Conservation (phyloP, 2,113 vertebrate genomes). For the Urocynchramus pylzowi region DNA sequence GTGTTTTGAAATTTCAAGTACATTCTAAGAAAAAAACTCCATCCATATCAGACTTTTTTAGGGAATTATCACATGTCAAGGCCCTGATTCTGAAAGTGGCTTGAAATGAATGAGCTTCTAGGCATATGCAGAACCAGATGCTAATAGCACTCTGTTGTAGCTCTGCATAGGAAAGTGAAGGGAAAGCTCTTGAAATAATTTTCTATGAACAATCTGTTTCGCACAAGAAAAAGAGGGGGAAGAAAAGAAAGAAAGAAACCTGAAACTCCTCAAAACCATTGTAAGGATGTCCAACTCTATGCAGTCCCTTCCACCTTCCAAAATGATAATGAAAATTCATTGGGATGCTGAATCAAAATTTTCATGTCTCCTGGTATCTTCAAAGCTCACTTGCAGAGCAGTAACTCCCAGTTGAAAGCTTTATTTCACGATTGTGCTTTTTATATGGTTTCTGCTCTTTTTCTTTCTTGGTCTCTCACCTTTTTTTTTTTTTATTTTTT, state of each 20-base stretch:
- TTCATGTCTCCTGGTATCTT: neutral
- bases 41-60: neutral
- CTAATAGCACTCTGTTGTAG: neutral
- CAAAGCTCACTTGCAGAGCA: neutral
- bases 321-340: neutral
- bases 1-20: neutral
- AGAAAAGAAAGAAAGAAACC: neutral
- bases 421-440: neutral
- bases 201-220: neutral
- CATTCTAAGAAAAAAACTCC: neutral
- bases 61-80: neutral
- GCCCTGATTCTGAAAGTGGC: neutral
- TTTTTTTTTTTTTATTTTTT: neutral
- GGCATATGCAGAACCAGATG: conserved; percentile 8
- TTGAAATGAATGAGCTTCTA: neutral
- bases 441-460: neutral
- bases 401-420: neutral
- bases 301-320: neutral
- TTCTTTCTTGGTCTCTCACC: neutral
- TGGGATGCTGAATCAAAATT: neutral
- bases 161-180: neutral
- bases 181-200: conserved; percentile 31
- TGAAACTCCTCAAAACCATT: neutral
- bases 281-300: neutral
- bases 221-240: neutral